Percentiles rank a stretch among this genome's conserved stretches.
Evolutionary conservation across 2,113 vertebrate species (phyloP).

Genomic region (Neotoma lepida): DNA sequence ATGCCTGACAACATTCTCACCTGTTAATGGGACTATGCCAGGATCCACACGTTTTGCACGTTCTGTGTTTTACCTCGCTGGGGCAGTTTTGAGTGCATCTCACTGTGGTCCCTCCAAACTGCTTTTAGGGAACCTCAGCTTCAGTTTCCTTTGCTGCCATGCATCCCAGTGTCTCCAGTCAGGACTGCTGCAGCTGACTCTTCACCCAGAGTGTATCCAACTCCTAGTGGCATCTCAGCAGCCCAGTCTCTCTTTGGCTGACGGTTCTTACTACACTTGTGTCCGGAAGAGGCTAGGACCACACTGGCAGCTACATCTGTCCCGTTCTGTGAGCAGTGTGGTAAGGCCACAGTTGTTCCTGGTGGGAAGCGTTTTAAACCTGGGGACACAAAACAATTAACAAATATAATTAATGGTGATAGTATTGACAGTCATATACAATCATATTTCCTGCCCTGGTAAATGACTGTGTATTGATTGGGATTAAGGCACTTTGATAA

Average conservation of each 20-base stretch:
- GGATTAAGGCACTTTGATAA: constrained; percentile 44
- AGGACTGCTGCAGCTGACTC: neutral
- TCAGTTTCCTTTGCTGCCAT: neutral
- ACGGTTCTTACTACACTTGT: neutral
- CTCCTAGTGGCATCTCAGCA: neutral
- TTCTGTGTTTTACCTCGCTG: neutral
- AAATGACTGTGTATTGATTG: constrained; percentile 7
- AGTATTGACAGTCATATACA: constrained; percentile 1
- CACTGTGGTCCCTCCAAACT: neutral
- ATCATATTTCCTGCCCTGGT: constrained; percentile 29
- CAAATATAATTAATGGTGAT: constrained; percentile 25
- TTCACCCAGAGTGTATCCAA: neutral
- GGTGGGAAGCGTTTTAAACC: neutral
- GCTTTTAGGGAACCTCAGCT: neutral
- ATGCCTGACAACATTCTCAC: neutral
- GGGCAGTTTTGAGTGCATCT: neutral
- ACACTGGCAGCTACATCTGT: neutral
- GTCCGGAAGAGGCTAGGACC: neutral
- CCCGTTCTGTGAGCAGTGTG: neutral
- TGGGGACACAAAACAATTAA: neutral
- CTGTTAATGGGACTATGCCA: neutral
- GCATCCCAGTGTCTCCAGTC: neutral
- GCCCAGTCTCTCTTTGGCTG: neutral
- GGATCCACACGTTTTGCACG: neutral
- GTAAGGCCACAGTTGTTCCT: neutral